Percentiles rank a stretch among this genome's conserved stretches.
Evolutionary conservation across 2,113 vertebrate species (phyloP).

Genomic region (Zapornia atra): DNA sequence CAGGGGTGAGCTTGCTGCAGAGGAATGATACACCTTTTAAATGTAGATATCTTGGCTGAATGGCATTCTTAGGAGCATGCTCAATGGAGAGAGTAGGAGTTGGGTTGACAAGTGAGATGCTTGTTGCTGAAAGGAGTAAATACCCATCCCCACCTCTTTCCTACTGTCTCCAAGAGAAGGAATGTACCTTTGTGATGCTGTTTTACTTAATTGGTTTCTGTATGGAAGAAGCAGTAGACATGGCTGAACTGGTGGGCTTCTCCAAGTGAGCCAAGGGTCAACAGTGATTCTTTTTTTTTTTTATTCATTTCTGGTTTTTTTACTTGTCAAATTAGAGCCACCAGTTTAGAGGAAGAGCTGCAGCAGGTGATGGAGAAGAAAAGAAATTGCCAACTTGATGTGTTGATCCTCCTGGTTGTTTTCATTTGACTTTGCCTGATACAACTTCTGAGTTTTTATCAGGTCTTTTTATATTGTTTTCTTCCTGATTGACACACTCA

Average conservation of each 20-base stretch:
- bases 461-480: conserved; percentile 44
- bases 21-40: not conserved
- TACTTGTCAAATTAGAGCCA: not conserved
- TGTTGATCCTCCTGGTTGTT: conserved; percentile 4
- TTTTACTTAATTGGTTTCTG: not conserved
- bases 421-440: conserved; percentile 28
- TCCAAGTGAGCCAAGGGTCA: not conserved
- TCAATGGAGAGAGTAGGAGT: not conserved
- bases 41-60: not conserved
- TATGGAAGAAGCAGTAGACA: not conserved
- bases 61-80: not conserved
- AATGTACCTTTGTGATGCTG: not conserved
- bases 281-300: not conserved
- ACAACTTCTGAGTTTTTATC: conserved; percentile 23
- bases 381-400: not conserved
- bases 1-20: not conserved
- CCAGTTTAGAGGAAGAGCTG: not conserved
- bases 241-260: not conserved
- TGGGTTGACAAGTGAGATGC: not conserved
- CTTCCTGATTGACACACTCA: conserved; percentile 27
- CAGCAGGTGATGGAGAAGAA: not conserved
- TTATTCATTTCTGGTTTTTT: not conserved
- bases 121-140: not conserved
- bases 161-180: not conserved
- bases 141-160: not conserved